Base-by-base conservation (phyloP, 2,113 vertebrate species). In the Brienomyrus brachyistius region DNA sequence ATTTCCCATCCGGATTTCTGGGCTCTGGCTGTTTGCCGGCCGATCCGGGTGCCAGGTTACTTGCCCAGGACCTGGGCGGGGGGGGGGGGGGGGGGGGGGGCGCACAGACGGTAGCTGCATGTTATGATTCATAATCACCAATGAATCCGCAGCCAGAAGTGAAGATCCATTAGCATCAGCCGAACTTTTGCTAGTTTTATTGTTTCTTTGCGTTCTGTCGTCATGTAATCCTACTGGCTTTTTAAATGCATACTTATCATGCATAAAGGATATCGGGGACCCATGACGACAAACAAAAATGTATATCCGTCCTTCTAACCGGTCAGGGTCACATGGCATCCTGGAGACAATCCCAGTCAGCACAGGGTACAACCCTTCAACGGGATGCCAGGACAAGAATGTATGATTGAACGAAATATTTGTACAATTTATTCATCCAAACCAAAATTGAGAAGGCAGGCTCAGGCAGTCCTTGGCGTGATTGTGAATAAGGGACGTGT, bases 21-120 rank as follows among this genome's bases (percentile, higher is more conserved):
- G 77, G 40, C 77, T 43, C 21, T 43, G 8, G 43, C 23, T 83
- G 19, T 43, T 83, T 83, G 31, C 40, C 23, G 35, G 40, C 80
- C 35, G 7, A 83, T 47, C 47, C 21, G 3, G 17, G 7, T 10
- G 17, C 80, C 43, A 5, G 19, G 80, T 45, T 83, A 83, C 80
- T 47, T 23, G 1, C 4, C 15, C 80, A 92, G 93, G 91, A 92
- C 92, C 91, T 83, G 15, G 31, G 31, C 70, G 1, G 23, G 43
- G 21, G 59, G 43, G 21, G 59, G 80, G 5, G 43, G 21, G 59
- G n/a, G n/a, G n/a, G n/a, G 23, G 43, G 21, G 59, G 80, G 5
- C 21, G 8, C 19, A 7, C 31, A 21, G 43, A 4, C 21, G 5
- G 19, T 21, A 45, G 17, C 17, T 83, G 19, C 43, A 83, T 2